Evolutionary conservation across 2,797 vertebrate species (phyloP), one percentile per base, ranked within the genome.

Genomic region (Microctenopoma lineatum): DNA sequence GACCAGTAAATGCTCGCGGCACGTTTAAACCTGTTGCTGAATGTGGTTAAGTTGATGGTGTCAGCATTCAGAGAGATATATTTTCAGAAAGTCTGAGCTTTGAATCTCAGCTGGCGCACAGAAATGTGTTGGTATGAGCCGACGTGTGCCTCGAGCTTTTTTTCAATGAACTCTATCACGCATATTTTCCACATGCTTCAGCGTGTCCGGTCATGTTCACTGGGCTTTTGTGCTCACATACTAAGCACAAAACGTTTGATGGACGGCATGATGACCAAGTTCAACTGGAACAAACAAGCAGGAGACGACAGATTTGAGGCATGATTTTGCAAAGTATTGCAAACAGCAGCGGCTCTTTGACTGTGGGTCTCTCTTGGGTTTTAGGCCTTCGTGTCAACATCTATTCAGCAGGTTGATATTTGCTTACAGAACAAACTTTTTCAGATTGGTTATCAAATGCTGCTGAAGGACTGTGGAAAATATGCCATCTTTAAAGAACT

Each of bases 101-200:
- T 12, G 41, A 48, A 7, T 51, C 60, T 55, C 16, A 53, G 52
- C 52, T 36, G 55, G 34, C 21, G 51, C 53, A 62, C 53, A 58
- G 26, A 8, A 11, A 18, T 48, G 38, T 27, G 41, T 56, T 44
- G 27, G 56, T 41, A 60, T 58, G 73, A 75, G 73, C 51, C 21
- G 36, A 63, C 34, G 9, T 38, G 13, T n/a, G 73, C 85, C 83
- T 59, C 66, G 18, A 79, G 75, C 70, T 60, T 75, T 45, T 75
- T 74, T 25, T 70, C 61, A 73, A 71, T 44, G 13, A 59, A 21
- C 59, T 71, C 70, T 46, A 70, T 80, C 60, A 9, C 42, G 59
- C 80, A 86, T 80, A 62, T 79, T 87, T 84, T 60, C 59, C 52
- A 60, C 76, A 53, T 34, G 53, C 59, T 64, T 52, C 5, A 52